Base-by-base conservation (phyloP, 2,888 invertebrate species). In the Thereva nobilitata region DNA sequence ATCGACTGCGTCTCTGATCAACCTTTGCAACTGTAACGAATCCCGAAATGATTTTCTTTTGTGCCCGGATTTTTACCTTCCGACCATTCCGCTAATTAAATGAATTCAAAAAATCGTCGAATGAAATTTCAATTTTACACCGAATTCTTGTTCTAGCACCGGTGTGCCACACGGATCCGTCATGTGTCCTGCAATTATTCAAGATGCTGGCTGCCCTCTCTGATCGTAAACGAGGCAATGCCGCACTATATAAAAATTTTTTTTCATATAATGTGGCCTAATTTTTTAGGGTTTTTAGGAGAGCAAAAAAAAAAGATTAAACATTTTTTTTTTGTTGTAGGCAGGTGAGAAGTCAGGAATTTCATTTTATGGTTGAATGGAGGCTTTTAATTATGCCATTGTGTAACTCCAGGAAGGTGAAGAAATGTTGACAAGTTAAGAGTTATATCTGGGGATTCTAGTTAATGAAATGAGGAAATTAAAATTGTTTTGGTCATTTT, bases 71-170 rank as follows among this genome's bases (percentile, higher is more conserved):
- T 53, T n/a, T 53, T 53, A 12, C 45, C 49, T 10, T 49, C 34
- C 53, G 52, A 42, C 52, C 55, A 49, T 55, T 56, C 41, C 49
- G 34, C 37, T 54, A 54, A 65, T 56, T 65, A 49, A 65, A 56
- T 55, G 54, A 56, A 64, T 55, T 54, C 40, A 23, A 61, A 50
- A 49, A 47, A 41, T 56, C 8, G 45, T 56, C 37, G 40, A 56
- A 10, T 56, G 56, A 65, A 65, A 65, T 65, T 65, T 65, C 55
- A 65, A 65, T 65, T 65, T 65, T 65, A 47, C 65, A 65, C n/a
- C 50, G 56, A 56, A 65, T 65, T 65, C 65, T 64, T 64, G 8
- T n/a, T 23, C 4, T 9, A 37, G 40, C 49, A 12, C 8, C 40
- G 40, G 42, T 34, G 23, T 9, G 47, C 34, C 47, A 40, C 49